Evolutionary conservation across 2,113 vertebrate species (phyloP), one percentile per base, ranked within the genome.

Genomic region (Alaudala cheleensis): DNA sequence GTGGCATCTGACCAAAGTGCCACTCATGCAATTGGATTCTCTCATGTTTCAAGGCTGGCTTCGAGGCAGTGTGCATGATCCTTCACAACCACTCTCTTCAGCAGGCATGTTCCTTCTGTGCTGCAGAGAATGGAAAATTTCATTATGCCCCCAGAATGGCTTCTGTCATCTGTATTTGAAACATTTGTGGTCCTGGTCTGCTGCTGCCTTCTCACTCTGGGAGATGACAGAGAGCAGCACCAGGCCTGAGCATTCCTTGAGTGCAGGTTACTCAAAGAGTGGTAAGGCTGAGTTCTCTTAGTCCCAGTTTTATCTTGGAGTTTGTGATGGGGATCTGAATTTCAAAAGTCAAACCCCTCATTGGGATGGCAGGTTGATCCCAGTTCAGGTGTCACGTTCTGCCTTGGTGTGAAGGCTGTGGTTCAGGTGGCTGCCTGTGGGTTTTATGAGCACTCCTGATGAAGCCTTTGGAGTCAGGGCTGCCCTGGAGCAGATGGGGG

Each of bases 1-100:
- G 72, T 4, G 67, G 90, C 93, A 29, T 40, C 64, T 83, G 82
- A 37, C 71, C 85, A 86, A 89, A 94, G 64, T 90, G 67, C 76
- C 87, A 71, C 51, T 94, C 85, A 60, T 2, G 81, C n/a, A 83
- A 77, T 56, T 70, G 37, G 83, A 37, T 83, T 93, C 72, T 95
- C 39, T 88, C 82, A n/a, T 71, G 44, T 94, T 93, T 94, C 88
- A 88, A 56, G 74, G 56, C 50, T 94, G 90, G 74, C 81, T 93
- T 82, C 8, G 12, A 61, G 64, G 65, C 79, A 73, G 53, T 5
- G 39, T 77, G 64, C 40, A 42, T 83, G 92, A 86, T 66, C 51
- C 82, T 88, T 90, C 74, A n/a, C 74, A 86, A 81, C 56, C 67
- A 4, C 73, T 96, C 81, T 82, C 66, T 80, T 73, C 56, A 54